A percentile compares a stretch with the other conserved stretches of the same genome.
These are phyloP conservation scores for Tetrapedia diversipes DNA, from an alignment of 2,888 invertebrate genomes.

Conservation along the genomic window DNA sequence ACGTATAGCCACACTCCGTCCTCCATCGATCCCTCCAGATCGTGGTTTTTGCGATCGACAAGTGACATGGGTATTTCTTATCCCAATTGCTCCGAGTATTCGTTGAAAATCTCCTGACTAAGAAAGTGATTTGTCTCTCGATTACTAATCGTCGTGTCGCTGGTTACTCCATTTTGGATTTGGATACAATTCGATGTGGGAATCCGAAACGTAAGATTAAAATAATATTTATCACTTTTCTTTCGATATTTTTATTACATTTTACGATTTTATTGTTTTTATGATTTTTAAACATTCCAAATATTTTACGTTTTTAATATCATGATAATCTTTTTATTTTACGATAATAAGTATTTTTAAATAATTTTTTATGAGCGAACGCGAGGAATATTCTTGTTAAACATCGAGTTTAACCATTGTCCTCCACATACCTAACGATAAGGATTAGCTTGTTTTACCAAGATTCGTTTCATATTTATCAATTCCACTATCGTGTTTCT, in stretches of 20 bases:
- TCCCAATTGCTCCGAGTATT: constrained; percentile 2
- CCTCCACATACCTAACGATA: background rate
- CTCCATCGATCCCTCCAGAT: constrained; percentile 46
- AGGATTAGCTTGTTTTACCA: background rate
- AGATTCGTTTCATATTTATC: background rate
- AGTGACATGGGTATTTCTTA: constrained; percentile 32
- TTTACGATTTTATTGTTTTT: background rate
- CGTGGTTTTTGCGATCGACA: constrained; percentile 18
- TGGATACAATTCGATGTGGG: constrained; percentile 43
- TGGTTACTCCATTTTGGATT: background rate
- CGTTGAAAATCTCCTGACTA: constrained; percentile 1
- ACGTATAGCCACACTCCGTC: constrained; percentile 52
- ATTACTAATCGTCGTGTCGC: background rate
- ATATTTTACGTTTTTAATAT: too few relatives aligned
- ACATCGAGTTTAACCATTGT: background rate
- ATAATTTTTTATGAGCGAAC: background rate
- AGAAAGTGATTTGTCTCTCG: constrained; percentile 15
- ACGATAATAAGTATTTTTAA: background rate
- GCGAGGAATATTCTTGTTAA: background rate
- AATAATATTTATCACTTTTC: background rate
- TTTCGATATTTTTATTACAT: background rate
- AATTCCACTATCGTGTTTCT: background rate
- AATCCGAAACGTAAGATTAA: constrained; percentile 40
- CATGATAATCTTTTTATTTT: too few relatives aligned
- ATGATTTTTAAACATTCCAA: background rate